Conservation (phyloP, 2,888 invertebrate species). For the Pachydiplax longipennis region DNA sequence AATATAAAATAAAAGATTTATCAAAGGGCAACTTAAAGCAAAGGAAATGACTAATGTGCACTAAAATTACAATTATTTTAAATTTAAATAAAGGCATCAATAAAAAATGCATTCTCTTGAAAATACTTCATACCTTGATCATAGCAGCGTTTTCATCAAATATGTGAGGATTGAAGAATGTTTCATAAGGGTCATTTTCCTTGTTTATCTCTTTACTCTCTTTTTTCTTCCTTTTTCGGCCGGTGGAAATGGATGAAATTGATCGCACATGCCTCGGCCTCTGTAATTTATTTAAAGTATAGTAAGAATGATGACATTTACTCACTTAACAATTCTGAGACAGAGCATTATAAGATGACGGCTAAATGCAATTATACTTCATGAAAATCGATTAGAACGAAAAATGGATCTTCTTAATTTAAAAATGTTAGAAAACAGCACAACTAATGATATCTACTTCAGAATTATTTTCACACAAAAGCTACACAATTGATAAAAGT, state of each 20-base stretch:
- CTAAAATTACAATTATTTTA: too few relatives aligned
- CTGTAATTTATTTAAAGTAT: background rate
- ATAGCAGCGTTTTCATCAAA: conserved; percentile 19
- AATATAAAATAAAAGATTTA: too few relatives aligned
- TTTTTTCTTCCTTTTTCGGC: background rate
- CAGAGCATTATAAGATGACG: background rate
- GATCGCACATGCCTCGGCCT: background rate
- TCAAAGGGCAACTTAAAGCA: too few relatives aligned
- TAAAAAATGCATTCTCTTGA: background rate
- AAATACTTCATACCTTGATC: background rate
- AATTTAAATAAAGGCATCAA: too few relatives aligned
- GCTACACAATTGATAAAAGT: too few relatives aligned
- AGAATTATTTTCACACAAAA: too few relatives aligned
- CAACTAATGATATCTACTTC: background rate
- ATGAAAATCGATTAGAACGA: background rate
- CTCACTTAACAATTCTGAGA: background rate
- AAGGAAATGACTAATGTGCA: too few relatives aligned
- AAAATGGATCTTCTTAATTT: background rate
- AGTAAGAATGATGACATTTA: background rate
- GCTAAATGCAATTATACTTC: background rate
- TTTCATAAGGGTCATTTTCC: conserved; percentile 13
- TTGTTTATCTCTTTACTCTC: background rate
- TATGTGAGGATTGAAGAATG: conserved; percentile 15
- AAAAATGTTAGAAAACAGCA: background rate
- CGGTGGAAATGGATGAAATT: background rate